A percentile compares a stretch with the other conserved stretches of the same genome.
These are phyloP conservation scores for Xestia c-nigrum DNA, from an alignment of 2,888 invertebrate species.

Conservation along the genomic window DNA sequence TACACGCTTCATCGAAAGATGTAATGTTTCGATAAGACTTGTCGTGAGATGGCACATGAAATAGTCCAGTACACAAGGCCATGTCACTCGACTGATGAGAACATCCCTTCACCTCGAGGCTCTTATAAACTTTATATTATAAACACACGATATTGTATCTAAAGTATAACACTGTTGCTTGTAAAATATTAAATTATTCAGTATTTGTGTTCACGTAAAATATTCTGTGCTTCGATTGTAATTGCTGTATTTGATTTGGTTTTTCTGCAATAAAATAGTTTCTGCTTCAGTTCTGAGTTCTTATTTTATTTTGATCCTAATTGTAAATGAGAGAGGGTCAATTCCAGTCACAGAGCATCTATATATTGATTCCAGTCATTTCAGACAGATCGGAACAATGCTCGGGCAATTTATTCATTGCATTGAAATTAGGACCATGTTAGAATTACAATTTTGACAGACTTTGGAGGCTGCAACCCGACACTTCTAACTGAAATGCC, in stretches of 20 bases:
- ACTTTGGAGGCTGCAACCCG: too few relatives aligned
- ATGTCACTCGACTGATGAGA: constrained; percentile 60
- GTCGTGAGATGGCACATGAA: constrained; percentile 67
- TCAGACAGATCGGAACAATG: not conserved
- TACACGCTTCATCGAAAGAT: constrained; percentile 50
- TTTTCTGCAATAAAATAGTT: constrained; percentile 71
- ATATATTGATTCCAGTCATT: not conserved
- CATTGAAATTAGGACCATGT: not conserved
- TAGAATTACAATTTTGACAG: too few relatives aligned
- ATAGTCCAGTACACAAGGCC: constrained; percentile 69
- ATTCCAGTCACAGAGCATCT: too few relatives aligned
- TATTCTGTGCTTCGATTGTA: constrained; percentile 68
- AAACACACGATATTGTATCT: constrained; percentile 42
- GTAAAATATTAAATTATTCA: constrained; percentile 68
- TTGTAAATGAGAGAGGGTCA: too few relatives aligned
- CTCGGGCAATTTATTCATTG: not conserved
- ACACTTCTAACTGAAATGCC: too few relatives aligned
- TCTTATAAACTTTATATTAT: constrained; percentile 7
- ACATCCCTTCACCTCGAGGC: constrained; percentile 73
- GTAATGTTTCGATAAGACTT: constrained; percentile 47
- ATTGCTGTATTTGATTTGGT: constrained; percentile 56
- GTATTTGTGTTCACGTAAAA: constrained; percentile 50
- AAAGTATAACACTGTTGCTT: constrained; percentile 60
- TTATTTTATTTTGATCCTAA: constrained; percentile 17
- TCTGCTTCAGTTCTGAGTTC: constrained; percentile 69